Evolutionary conservation across 1,140 invertebrate genomes (phyloP).

Genomic region (Cyrtorhinus lividipennis): DNA sequence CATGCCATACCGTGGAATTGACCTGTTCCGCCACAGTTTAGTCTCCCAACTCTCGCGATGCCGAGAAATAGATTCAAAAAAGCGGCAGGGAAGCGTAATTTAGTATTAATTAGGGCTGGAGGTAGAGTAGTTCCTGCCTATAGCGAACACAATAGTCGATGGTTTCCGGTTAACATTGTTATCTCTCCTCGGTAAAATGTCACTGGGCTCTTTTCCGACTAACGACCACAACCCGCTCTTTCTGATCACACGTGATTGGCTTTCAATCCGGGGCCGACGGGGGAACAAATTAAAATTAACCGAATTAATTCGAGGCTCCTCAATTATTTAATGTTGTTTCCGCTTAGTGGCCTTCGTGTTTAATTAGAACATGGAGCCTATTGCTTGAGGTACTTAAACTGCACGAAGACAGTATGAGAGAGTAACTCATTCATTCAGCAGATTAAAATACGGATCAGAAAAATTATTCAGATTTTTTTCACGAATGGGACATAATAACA

Average conservation of each 20-base stretch:
- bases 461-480: too few species aligned
- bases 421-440: too few species aligned
- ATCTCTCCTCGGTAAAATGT: not conserved
- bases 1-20: not conserved
- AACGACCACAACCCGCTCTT: not conserved
- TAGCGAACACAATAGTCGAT: not conserved
- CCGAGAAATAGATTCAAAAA: too few species aligned
- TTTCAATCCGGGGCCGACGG: not conserved
- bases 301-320: not conserved
- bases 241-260: not conserved
- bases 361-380: too few species aligned
- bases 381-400: too few species aligned
- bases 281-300: slow-evolving; percentile 6
- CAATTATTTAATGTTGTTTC: slow-evolving; percentile 8
- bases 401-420: too few species aligned
- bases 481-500: too few species aligned
- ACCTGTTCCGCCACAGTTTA: slow-evolving; percentile 5
- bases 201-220: slow-evolving; percentile 1
- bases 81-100: not conserved
- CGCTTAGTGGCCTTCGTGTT: too few species aligned
- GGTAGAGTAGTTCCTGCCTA: slow-evolving; percentile 4
- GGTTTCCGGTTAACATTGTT: slow-evolving; percentile 9
- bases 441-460: too few species aligned
- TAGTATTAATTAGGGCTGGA: slow-evolving; percentile 6
- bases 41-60: not conserved